Conservation (phyloP, 2,797 vertebrate genomes). For the Microhierax caerulescens region DNA sequence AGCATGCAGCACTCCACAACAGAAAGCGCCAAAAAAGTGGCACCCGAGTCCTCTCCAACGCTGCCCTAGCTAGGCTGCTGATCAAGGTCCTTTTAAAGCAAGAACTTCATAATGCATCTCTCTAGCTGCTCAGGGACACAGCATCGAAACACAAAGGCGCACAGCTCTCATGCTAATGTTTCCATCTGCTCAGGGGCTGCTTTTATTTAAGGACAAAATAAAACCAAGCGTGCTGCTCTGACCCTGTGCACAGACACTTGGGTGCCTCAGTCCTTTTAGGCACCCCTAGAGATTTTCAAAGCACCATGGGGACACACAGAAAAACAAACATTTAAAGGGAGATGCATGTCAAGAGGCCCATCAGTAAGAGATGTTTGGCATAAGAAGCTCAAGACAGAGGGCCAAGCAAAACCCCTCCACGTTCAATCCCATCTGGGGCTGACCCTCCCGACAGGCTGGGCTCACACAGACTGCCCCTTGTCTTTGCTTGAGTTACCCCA, state of each 20-base stretch:
- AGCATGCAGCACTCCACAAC: neutral
- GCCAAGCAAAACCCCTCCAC: neutral
- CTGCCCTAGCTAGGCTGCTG: neutral
- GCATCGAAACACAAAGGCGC: slow-evolving; percentile 1
- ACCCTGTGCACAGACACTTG: neutral
- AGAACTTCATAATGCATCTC: neutral
- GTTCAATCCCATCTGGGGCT: neutral
- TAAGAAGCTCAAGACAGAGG: neutral
- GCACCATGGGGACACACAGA: neutral
- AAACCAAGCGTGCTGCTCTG: neutral
- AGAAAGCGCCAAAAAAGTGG: neutral
- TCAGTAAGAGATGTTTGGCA: neutral
- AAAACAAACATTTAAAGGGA: neutral
- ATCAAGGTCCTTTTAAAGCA: slow-evolving; percentile 2
- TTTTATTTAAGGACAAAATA: slow-evolving; percentile 11
- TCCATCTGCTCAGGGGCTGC: slow-evolving; percentile 23
- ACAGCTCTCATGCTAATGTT: neutral
- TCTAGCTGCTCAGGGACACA: neutral
- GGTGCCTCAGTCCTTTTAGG: neutral
- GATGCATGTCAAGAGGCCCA: neutral
- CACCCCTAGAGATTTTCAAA: neutral
- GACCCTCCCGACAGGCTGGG: neutral
- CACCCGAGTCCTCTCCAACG: accelerated
- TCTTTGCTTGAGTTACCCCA: neutral
- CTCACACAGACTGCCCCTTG: neutral